Evolutionary conservation across 2,797 vertebrate species (phyloP).

Genomic region (Gadopsis bispinosus): DNA sequence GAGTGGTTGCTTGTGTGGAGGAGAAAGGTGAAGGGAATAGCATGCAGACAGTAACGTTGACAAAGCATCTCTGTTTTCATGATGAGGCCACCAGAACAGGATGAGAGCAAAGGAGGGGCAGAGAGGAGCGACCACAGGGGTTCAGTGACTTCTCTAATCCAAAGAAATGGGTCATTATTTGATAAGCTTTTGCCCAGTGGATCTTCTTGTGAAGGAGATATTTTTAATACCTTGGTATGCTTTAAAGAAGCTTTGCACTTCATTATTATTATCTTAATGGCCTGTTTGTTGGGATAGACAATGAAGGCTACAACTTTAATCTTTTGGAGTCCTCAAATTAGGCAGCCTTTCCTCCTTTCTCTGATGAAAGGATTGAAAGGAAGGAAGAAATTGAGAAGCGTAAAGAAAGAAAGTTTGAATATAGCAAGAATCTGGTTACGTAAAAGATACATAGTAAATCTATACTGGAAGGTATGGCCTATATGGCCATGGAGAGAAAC

Average conservation of each 20-base stretch:
- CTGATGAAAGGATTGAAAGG: background rate
- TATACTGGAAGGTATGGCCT: background rate
- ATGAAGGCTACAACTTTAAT: background rate
- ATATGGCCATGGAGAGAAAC: background rate
- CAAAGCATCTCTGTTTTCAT: constrained; percentile 63
- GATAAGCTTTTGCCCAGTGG: background rate
- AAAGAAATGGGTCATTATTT: background rate
- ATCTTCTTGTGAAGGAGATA: background rate
- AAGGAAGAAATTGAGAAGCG: background rate
- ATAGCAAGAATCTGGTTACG: background rate
- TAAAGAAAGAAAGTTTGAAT: background rate
- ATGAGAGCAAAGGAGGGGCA: constrained; percentile 37
- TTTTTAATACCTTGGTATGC: too few species aligned
- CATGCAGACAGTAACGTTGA: constrained; percentile 54
- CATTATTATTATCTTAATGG: background rate
- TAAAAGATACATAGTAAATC: background rate
- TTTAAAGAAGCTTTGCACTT: background rate
- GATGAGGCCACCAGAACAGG: constrained; percentile 56
- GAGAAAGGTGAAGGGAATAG: constrained; percentile 61
- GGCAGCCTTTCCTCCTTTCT: background rate
- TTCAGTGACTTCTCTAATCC: background rate
- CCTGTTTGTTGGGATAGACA: background rate
- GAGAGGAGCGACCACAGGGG: background rate
- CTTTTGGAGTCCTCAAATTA: background rate
- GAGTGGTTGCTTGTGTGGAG: constrained; percentile 33